Evolutionary conservation across 2,888 invertebrate genomes (phyloP), one percentile per base, ranked within the genome.

Genomic region (Melieria omissa): DNA sequence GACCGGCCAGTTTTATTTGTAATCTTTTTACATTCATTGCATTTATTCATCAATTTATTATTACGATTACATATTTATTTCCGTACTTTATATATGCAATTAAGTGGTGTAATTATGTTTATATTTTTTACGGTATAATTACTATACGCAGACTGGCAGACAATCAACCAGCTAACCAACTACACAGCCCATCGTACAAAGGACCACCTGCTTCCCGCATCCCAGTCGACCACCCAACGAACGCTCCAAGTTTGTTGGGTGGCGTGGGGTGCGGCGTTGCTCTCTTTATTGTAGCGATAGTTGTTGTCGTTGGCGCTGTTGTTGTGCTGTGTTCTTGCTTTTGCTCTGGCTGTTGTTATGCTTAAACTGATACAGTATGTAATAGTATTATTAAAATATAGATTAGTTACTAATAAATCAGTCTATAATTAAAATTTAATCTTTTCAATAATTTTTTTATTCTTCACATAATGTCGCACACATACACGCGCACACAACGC

Each of bases 321-420:
- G 12, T 42, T 47, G 47, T 70, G 47, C 29, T 60, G 55, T 74
- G 47, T 65, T 62, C 58, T 73, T 74, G 63, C 73, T 54, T 68
- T 72, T 69, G 73, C 64, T 73, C 61, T 61, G 49, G 46, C 52
- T 60, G 29, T 60, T 61, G 44, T 54, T 73, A 63, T 62, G 46
- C 62, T 73, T 73, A 60, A 65, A 61, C 62, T 62, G 73, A 71
- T 73, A 69, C 57, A 69, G 65, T 72, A 69, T 63, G 67, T 65
- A 71, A 61, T 63, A 60, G 42, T 47, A 78, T 78, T 77, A 79
- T 79, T 79, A 80, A 80, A 80, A 80, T 84, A 80, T 82, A 84
- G 82, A 82, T 84, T 84, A 85, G 84, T 85, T 85, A 85, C 85
- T 86, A 86, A 85, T 86, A 86, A 85, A 86, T 85, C 85, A 85